A percentile compares a stretch with the other conserved stretches of the same genome.
Evolutionary conservation across 2,888 invertebrate genomes (phyloP).

Genomic region (Argyra leucocephala): DNA sequence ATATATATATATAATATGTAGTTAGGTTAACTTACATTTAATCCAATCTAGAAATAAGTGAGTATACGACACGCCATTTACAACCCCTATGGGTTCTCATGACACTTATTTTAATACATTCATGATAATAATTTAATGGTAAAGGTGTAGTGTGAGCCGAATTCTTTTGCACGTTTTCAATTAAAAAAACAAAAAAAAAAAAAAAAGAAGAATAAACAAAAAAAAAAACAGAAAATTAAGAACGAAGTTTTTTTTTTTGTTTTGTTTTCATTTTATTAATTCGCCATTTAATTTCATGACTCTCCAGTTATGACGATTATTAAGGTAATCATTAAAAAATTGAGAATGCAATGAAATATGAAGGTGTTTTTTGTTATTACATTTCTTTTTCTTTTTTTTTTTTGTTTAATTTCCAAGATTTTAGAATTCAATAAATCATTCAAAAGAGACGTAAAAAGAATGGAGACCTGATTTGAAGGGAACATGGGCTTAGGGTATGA

Average conservation of each 20-base stretch:
- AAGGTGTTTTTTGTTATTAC: neutral
- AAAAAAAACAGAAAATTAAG: too few species aligned
- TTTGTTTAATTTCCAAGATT: neutral
- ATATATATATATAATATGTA: too few species aligned
- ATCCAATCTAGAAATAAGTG: too few species aligned
- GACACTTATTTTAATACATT: neutral
- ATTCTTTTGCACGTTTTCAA: constrained; percentile 6
- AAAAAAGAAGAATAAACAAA: too few species aligned
- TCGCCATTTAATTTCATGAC: neutral
- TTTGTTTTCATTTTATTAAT: neutral
- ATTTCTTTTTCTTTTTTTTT: neutral
- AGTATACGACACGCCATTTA: neutral
- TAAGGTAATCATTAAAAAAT: constrained; percentile 6
- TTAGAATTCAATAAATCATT: constrained; percentile 1
- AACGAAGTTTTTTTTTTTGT: too few species aligned
- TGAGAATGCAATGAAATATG: neutral
- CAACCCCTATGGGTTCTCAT: constrained; percentile 3
- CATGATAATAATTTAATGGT: neutral
- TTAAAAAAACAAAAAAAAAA: neutral
- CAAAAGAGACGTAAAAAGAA: neutral
- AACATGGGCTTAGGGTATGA: neutral
- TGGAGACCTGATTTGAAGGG: neutral
- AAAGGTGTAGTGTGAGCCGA: constrained; percentile 1
- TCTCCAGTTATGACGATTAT: constrained; percentile 1
- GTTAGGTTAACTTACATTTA: too few species aligned